phyloP scores from a whole-genome alignment of 2,113 vertebrate species.

The Ictalurus punctatus region DNA sequence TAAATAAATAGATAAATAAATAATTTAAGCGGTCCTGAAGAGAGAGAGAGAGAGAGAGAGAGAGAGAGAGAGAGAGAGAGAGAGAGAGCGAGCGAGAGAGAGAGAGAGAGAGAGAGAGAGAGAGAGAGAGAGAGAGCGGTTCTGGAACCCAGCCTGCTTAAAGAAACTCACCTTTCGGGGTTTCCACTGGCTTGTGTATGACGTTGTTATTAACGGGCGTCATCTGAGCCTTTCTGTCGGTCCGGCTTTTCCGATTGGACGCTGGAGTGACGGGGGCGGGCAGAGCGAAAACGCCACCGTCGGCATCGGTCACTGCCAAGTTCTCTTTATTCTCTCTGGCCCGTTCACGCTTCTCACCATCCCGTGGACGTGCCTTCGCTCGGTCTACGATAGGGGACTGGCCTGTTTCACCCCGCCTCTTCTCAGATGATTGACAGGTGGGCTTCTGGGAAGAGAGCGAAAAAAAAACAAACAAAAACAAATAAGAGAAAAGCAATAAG shows the following conservation, averaged over 20 bases:
- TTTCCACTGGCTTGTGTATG: constrained; percentile 40
- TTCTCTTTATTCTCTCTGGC: constrained; percentile 83
- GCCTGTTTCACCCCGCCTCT: constrained; percentile 37
- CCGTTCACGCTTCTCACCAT: constrained; percentile 62
- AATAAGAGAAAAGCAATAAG: neutral
- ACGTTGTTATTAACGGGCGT: constrained; percentile 62
- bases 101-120: neutral
- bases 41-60: neutral
- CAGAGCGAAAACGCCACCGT: constrained; percentile 70
- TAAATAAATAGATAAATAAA: too few species aligned
- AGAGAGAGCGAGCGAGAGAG: neutral
- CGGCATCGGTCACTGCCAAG: constrained; percentile 57
- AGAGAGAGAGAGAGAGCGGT: neutral
- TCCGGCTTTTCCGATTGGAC: constrained; percentile 65
- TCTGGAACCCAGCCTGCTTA: neutral
- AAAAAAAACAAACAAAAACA: neutral
- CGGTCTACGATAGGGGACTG: constrained; percentile 54
- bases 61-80: neutral
- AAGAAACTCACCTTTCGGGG: constrained; percentile 64
- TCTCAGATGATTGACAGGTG: constrained; percentile 55
- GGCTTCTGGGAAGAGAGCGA: constrained; percentile 53
- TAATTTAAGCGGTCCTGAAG: too few species aligned
- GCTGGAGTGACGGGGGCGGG: constrained; percentile 76
- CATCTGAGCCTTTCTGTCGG: constrained; percentile 66
- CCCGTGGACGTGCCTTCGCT: constrained; percentile 31